phyloP scores from a whole-genome alignment of 2,888 invertebrate species.

The Drosophila flavopinicola region DNA sequence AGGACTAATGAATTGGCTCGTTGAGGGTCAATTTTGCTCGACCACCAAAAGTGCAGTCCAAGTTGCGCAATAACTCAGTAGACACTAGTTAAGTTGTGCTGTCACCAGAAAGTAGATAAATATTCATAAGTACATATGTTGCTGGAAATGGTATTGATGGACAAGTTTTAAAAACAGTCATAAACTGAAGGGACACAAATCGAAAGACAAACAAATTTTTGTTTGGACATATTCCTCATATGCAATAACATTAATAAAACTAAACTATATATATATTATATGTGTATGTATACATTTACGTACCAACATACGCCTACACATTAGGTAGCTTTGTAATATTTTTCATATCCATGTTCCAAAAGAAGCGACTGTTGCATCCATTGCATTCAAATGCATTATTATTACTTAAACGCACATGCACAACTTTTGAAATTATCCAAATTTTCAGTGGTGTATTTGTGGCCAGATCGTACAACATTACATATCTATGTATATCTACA shows the following conservation, averaged over 20 bases:
- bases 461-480: conserved; percentile 3
- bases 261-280: not conserved
- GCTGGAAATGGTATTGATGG: no score
- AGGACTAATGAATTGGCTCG: no score
- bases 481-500: conserved; percentile 18
- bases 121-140: no score
- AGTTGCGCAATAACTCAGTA: conserved; percentile 42
- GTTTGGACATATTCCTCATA: no score
- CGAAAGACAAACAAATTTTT: no score
- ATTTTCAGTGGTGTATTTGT: conserved; percentile 7
- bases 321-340: conserved; percentile 12
- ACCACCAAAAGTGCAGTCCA: conserved; percentile 4
- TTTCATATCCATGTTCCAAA: conserved; percentile 16
- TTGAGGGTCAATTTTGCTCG: no score
- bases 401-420: not conserved
- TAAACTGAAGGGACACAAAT: no score
- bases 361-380: conserved; percentile 9
- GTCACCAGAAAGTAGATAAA: no score
- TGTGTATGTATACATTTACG: conserved; percentile 1
- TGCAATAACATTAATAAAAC: no score
- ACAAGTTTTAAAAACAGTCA: no score
- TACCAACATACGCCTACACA: conserved; percentile 24
- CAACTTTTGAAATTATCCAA: conserved; percentile 2
- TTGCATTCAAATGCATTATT: not conserved
- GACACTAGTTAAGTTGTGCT: no score